A percentile compares a stretch with the other conserved stretches of the same genome.
These are phyloP conservation scores for Enteromius anoplus DNA, from an alignment of 2,797 vertebrate species.

Conservation along the genomic window DNA sequence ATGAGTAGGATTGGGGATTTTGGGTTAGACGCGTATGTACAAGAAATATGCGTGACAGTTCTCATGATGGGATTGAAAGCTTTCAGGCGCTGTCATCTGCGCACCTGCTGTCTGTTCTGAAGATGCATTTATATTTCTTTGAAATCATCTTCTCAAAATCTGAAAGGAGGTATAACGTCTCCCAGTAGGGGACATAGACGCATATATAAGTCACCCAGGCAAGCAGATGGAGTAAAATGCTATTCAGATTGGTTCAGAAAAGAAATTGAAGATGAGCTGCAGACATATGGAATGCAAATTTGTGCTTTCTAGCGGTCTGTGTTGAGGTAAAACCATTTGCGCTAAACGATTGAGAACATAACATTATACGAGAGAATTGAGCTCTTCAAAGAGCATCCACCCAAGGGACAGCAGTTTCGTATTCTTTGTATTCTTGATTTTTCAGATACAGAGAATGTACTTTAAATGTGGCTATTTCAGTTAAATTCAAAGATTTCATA, in stretches of 20 bases:
- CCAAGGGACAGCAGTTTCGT: background rate
- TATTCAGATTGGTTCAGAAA: conserved; percentile 18
- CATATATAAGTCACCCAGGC: background rate
- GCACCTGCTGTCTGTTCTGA: background rate
- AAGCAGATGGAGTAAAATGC: background rate
- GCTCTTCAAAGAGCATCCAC: background rate
- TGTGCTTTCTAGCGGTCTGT: conserved; percentile 1
- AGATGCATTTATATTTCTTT: background rate
- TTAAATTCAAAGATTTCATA: background rate
- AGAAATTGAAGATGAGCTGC: background rate
- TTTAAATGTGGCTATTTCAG: background rate
- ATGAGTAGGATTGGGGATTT: no score
- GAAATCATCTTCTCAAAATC: background rate
- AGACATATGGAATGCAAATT: conserved; percentile 18
- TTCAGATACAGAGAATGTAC: background rate
- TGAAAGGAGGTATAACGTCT: background rate
- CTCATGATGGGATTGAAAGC: conserved; percentile 15
- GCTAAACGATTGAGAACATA: background rate
- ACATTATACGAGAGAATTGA: background rate
- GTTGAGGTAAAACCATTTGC: conserved; percentile 14
- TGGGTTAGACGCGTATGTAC: no score
- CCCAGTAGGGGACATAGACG: background rate
- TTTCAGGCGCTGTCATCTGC: background rate
- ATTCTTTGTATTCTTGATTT: background rate
- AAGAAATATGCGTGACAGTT: background rate